Evolutionary conservation across 2,113 vertebrate genomes (phyloP).

Genomic region (Chroicocephalus ridibundus): DNA sequence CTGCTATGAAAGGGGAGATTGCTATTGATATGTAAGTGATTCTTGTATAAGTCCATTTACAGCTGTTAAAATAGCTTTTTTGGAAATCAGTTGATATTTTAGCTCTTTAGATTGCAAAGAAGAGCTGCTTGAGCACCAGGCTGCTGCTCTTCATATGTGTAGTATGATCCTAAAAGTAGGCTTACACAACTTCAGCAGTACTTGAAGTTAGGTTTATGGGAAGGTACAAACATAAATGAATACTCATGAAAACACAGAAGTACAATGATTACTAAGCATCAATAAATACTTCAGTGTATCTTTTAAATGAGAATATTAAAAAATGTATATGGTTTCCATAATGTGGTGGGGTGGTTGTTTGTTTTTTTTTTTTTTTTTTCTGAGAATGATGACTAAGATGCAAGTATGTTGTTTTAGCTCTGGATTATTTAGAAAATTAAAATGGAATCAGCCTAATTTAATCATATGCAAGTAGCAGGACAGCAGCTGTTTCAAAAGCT

Average conservation of each 20-base stretch:
- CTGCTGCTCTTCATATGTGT: neutral
- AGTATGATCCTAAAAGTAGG: neutral
- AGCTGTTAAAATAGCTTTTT: neutral
- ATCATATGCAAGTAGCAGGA: neutral
- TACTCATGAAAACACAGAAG: neutral
- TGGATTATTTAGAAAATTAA: neutral
- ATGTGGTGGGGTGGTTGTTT: neutral
- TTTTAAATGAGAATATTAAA: neutral
- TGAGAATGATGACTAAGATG: neutral
- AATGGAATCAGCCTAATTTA: neutral
- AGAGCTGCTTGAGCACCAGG: neutral
- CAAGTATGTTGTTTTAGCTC: neutral
- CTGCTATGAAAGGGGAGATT: neutral
- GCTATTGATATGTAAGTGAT: neutral
- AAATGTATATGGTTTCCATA: neutral
- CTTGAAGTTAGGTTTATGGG: neutral
- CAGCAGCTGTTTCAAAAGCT: neutral
- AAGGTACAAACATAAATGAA: neutral
- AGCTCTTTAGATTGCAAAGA: neutral
- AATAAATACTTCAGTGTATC: neutral
- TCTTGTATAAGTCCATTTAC: neutral
- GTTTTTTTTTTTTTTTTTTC: neutral
- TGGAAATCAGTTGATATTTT: neutral
- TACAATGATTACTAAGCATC: neutral
- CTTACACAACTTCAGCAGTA: neutral